Evolutionary conservation across 1,140 invertebrate species (phyloP).

Genomic region (Centruroides sculpturatus): DNA sequence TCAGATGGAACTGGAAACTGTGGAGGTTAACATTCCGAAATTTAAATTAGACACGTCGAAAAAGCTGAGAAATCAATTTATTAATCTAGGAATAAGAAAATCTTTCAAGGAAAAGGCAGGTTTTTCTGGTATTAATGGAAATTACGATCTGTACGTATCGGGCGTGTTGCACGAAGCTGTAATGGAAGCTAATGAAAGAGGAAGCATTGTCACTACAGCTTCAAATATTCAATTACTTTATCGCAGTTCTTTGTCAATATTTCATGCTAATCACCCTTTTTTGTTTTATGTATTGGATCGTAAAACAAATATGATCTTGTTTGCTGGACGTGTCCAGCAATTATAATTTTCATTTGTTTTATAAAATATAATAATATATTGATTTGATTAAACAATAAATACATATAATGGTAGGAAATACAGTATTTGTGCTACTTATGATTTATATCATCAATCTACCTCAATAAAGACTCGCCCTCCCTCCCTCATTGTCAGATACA

Average conservation of each 20-base stretch:
- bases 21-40: slow-evolving; percentile 40
- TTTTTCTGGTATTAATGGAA: slow-evolving; percentile 24
- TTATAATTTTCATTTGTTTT: too few species aligned
- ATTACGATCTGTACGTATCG: slow-evolving; percentile 34
- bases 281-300: slow-evolving; percentile 13
- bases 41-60: slow-evolving; percentile 55
- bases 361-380: too few species aligned
- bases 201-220: slow-evolving; percentile 38
- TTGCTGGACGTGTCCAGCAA: slow-evolving; percentile 14
- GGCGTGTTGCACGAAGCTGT: slow-evolving; percentile 42
- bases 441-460: too few species aligned
- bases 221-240: too few species aligned
- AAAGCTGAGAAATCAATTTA: slow-evolving; percentile 42
- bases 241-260: slow-evolving; percentile 11
- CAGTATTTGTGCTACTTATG: too few species aligned
- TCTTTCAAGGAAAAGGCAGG: slow-evolving; percentile 41
- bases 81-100: slow-evolving; percentile 48
- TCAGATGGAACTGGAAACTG: slow-evolving; percentile 39
- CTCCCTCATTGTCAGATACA: too few species aligned
- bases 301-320: slow-evolving; percentile 7
- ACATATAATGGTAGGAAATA: too few species aligned
- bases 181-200: slow-evolving; percentile 48
- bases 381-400: too few species aligned
- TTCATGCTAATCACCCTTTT: slow-evolving; percentile 15
- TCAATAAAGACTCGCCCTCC: too few species aligned